Evolutionary conservation across 2,797 vertebrate species (phyloP).

Genomic region (Mus spretus): DNA sequence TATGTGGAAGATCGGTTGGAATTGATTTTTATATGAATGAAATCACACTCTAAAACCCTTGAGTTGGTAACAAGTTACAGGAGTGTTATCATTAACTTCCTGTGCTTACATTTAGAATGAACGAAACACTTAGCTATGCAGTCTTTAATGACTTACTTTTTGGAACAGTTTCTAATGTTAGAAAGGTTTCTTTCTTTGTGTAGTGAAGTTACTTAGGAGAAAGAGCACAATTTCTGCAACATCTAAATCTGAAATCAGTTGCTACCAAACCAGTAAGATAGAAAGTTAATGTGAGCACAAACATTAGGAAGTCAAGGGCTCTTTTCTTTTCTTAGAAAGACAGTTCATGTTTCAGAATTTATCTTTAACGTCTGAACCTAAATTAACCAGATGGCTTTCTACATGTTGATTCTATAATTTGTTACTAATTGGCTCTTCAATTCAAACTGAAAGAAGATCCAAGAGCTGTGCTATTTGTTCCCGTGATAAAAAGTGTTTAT

Average conservation of each 20-base stretch:
- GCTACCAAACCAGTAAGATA: slow-evolving; percentile 48
- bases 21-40: slow-evolving; percentile 68
- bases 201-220: slow-evolving; percentile 49
- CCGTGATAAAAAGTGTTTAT: slow-evolving; percentile 41
- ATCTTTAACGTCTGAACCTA: slow-evolving; percentile 32
- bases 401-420: slow-evolving; percentile 61
- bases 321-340: slow-evolving; percentile 50
- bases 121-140: neutral
- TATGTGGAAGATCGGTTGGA: slow-evolving; percentile 46
- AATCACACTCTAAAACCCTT: slow-evolving; percentile 55
- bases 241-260: slow-evolving; percentile 31
- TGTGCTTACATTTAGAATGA: slow-evolving; percentile 30
- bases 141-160: slow-evolving; percentile 62
- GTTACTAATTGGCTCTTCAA: slow-evolving; percentile 71
- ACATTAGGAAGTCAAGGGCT: slow-evolving; percentile 34
- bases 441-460: slow-evolving; percentile 67
- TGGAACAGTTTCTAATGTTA: slow-evolving; percentile 48
- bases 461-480: slow-evolving; percentile 44
- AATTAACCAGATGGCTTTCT: slow-evolving; percentile 45
- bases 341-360: slow-evolving; percentile 9
- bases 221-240: slow-evolving; percentile 58
- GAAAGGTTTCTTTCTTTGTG: slow-evolving; percentile 51
- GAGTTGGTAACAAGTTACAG: slow-evolving; percentile 38
- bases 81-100: slow-evolving; percentile 7
- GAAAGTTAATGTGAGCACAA: slow-evolving; percentile 53